Base-by-base conservation (phyloP, 2,797 vertebrate species). In the Enteromius paludinosus region DNA sequence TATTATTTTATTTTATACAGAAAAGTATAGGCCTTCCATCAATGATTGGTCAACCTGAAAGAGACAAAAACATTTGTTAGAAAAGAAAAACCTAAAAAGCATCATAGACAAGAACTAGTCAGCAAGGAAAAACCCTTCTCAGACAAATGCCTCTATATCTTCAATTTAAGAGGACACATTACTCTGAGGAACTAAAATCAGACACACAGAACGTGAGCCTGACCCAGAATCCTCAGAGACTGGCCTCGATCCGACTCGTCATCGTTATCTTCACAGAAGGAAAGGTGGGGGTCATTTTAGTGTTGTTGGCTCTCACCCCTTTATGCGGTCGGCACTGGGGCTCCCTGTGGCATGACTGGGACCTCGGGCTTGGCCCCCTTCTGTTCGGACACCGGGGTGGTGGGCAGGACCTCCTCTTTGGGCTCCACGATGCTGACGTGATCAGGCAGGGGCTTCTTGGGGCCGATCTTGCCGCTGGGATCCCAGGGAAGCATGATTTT, bases 401-500 rank as follows among this genome's bases (percentile, higher is more conserved):
- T 97, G 83, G 98, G 98, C 86, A 98, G 91, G 69, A 93, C 94
- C 94, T 99, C 98, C 30, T 99, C 98, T 91, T 99, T 99, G 86
- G 98, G 98, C 90, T 99, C 98, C 91, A 99, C 97, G 0, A 99
- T 99, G 96, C 98, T 96, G 87, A 99, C 98, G 0, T 99, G 98
- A 89, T 99, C 98, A 25, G 98, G 98, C 72, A 99, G 94, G 83
- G 98, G 98, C 93, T 99, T 99, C 95, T 99, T 99, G 89, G 98
- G 98, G 74, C 97, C 98, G 1, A 99, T 98, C 92, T 99, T 99
- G 72, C 98, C 98, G 71, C 95, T 99, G 71, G 98, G 96, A 86
- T 99, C 98, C 97, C 98, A 99, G 23, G 98, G 98, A 84, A 99
- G 92, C 97, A 99, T 99, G 92, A 99, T 99, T 94, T 99, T 99